phyloP scores from a whole-genome alignment of 2,113 vertebrate species.

The Elanoides forficatus region DNA sequence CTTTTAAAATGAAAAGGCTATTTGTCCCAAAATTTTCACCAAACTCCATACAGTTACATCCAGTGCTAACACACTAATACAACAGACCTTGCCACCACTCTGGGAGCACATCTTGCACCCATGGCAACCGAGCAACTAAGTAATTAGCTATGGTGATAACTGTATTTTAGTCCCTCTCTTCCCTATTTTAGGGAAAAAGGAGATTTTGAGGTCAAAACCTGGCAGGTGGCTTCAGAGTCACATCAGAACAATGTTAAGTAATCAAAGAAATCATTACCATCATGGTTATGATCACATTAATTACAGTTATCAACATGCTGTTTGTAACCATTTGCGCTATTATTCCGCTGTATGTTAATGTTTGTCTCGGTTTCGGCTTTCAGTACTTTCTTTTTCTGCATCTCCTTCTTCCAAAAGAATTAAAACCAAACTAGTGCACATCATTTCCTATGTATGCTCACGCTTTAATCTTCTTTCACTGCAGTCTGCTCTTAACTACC shows the following conservation, averaged over 20 bases:
- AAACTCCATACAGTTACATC: not conserved
- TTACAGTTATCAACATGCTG: not conserved
- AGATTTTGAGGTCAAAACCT: not conserved
- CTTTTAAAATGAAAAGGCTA: not conserved
- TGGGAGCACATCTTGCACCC: not conserved
- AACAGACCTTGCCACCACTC: not conserved
- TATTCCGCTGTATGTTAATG: not conserved
- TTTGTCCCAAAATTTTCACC: not conserved
- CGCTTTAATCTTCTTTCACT: not conserved
- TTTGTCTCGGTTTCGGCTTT: not conserved
- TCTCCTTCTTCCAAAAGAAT: not conserved
- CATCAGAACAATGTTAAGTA: not conserved
- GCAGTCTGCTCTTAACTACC: not conserved
- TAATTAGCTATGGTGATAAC: not conserved
- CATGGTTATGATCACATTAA: not conserved
- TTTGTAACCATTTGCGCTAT: not conserved
- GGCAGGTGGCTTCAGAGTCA: not conserved
- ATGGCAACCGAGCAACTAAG: not conserved
- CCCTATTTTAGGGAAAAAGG: not conserved
- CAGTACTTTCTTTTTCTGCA: not conserved
- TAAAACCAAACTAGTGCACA: not conserved
- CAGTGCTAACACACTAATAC: not conserved
- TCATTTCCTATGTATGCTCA: not conserved
- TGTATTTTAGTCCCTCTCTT: not conserved
- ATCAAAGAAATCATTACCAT: not conserved